phyloP scores from a whole-genome alignment of 2,797 vertebrate species.

The Spea hammondii region DNA sequence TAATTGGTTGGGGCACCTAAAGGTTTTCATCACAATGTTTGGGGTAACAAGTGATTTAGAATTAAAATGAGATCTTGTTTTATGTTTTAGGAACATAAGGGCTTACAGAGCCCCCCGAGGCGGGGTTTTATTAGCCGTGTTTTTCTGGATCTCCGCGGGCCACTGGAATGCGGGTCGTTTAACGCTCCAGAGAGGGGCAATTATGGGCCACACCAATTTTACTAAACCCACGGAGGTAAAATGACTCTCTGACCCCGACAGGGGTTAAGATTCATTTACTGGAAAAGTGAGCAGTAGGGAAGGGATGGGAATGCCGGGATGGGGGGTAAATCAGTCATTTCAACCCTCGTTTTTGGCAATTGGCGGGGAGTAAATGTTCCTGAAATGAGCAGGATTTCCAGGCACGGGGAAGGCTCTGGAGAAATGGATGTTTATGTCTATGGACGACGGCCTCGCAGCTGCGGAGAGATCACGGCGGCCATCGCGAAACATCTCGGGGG shows the following conservation, averaged over 20 bases:
- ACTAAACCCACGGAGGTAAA: constrained; percentile 4
- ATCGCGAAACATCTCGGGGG: no score
- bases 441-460: neutral
- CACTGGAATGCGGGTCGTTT: neutral
- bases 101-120: no score
- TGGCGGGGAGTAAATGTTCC: constrained; percentile 24
- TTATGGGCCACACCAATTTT: constrained; percentile 2
- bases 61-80: no score
- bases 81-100: no score
- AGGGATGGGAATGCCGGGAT: neutral
- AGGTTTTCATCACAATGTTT: no score
- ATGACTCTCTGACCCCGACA: constrained; percentile 10
- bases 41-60: no score
- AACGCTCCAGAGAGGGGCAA: constrained; percentile 1
- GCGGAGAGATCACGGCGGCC: neutral
- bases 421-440: constrained; percentile 20
- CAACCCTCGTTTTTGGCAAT: constrained; percentile 35
- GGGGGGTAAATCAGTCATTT: constrained; percentile 1
- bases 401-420: constrained; percentile 15
- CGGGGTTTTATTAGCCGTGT: neutral
- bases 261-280: constrained; percentile 25
- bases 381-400: constrained; percentile 27
- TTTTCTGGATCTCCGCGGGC: neutral
- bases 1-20: no score
- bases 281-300: constrained; percentile 14